Evolutionary conservation across 2,888 invertebrate species (phyloP).

Genomic region (Drosophila tanythrix): DNA sequence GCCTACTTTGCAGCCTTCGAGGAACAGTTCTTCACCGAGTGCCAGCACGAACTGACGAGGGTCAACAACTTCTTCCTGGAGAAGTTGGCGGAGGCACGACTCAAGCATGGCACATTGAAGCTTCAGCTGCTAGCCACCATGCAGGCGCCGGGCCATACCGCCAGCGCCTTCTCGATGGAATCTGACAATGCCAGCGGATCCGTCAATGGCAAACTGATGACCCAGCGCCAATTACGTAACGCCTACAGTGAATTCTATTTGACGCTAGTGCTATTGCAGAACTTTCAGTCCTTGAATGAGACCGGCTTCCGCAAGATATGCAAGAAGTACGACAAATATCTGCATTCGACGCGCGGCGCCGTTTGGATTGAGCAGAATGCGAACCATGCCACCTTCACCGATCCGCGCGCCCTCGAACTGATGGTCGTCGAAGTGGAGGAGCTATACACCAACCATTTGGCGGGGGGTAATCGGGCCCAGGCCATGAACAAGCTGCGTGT

Average conservation of each 20-base stretch:
- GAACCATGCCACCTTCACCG: constrained; percentile 85
- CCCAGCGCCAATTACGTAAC: constrained; percentile 87
- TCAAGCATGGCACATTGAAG: constrained; percentile 93
- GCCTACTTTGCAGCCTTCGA: constrained; percentile 94
- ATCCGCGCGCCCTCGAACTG: constrained; percentile 86
- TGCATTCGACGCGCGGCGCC: constrained; percentile 92
- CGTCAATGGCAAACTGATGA: constrained; percentile 47
- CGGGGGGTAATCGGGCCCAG: constrained; percentile 95
- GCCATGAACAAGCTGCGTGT: constrained; percentile 98
- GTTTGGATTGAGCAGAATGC: constrained; percentile 96
- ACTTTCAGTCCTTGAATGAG: constrained; percentile 98
- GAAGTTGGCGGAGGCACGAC: constrained; percentile 97
- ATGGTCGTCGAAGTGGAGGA: constrained; percentile 91
- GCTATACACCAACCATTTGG: constrained; percentile 91
- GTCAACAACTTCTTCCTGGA: constrained; percentile 98
- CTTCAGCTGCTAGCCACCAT: constrained; percentile 82
- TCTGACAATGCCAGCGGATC: constrained; percentile 11
- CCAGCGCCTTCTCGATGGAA: constrained; percentile 26
- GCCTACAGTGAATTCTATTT: constrained; percentile 99
- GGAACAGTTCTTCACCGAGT: constrained; percentile 96
- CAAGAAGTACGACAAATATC: constrained; percentile 98
- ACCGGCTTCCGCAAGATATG: constrained; percentile 99
- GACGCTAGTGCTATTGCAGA: constrained; percentile 96
- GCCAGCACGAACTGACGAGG: constrained; percentile 96
- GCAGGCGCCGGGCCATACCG: constrained; percentile 26